Percentiles rank a stretch among this genome's conserved stretches.
These are phyloP conservation scores for Hecatera dysodea DNA, from an alignment of 2,888 invertebrate genomes.

Conservation along the genomic window DNA sequence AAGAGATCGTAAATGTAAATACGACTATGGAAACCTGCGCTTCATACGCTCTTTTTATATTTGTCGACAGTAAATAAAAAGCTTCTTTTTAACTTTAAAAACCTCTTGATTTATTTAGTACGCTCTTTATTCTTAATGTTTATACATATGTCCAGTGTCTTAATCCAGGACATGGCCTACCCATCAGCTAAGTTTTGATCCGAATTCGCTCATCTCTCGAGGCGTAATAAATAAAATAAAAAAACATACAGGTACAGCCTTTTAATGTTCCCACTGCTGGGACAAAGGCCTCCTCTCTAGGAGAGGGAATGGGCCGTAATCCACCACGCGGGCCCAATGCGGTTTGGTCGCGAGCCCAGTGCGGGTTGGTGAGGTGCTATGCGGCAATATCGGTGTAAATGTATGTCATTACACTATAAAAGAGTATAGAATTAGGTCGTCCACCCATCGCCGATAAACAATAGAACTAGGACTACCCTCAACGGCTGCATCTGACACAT, in stretches of 20 bases:
- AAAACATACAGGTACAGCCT: too few species aligned
- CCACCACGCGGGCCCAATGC: too few species aligned
- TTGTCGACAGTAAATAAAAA: slow-evolving; percentile 5
- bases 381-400: not conserved
- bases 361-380: too few species aligned
- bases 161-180: too few species aligned
- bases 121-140: not conserved
- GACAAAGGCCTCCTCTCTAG: too few species aligned
- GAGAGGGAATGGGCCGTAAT: too few species aligned
- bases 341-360: too few species aligned
- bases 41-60: slow-evolving; percentile 3
- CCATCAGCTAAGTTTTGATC: too few species aligned
- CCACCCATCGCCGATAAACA: slow-evolving; percentile 30
- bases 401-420: slow-evolving; percentile 20
- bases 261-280: too few species aligned
- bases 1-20: slow-evolving; percentile 27
- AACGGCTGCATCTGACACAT: slow-evolving; percentile 14
- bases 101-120: not conserved
- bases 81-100: not conserved
- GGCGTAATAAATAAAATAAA: too few species aligned
- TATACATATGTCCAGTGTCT: too few species aligned
- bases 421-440: slow-evolving; percentile 36
- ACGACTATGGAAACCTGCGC: slow-evolving; percentile 5
- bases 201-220: too few species aligned
- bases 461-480: slow-evolving; percentile 21